Conservation (phyloP, 2,113 vertebrate species). For the Atractosteus spatula region DNA sequence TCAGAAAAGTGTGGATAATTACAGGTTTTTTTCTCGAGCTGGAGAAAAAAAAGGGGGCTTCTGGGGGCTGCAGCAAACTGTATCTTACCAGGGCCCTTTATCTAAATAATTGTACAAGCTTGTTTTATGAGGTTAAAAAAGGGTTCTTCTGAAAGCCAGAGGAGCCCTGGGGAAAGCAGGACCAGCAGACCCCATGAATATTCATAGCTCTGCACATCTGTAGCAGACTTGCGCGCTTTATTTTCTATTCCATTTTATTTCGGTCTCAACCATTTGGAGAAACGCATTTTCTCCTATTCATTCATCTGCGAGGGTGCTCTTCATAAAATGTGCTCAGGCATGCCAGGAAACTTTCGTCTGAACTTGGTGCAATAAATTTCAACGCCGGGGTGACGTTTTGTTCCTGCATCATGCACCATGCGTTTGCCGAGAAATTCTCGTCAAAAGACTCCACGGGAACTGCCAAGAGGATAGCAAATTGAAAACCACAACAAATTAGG, state of each 20-base stretch:
- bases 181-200: conserved; percentile 83
- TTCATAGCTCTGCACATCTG: conserved; percentile 90
- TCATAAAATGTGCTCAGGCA: conserved; percentile 26
- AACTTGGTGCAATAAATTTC: conserved; percentile 31
- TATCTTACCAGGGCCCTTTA: conserved; percentile 66
- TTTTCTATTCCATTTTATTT: conserved; percentile 35
- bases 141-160: conserved; percentile 69
- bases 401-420: background rate
- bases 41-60: conserved; percentile 60
- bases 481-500: conserved; percentile 61
- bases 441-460: conserved; percentile 39
- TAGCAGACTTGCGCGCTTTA: conserved; percentile 75
- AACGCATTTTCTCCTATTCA: conserved; percentile 31
- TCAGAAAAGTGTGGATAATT: conserved; percentile 95
- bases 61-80: conserved; percentile 64
- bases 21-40: conserved; percentile 64
- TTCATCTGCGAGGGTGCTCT: conserved; percentile 38
- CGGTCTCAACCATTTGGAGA: conserved; percentile 31
- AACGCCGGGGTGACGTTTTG: background rate
- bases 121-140: conserved; percentile 63
- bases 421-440: conserved; percentile 13
- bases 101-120: conserved; percentile 74
- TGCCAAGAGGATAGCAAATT: conserved; percentile 34
- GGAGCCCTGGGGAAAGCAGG: conserved; percentile 72
- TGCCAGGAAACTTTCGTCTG: conserved; percentile 27